These are phyloP conservation scores for Acanthiza pusilla DNA, from an alignment of 2,797 vertebrate genomes.

Conservation along the genomic window DNA sequence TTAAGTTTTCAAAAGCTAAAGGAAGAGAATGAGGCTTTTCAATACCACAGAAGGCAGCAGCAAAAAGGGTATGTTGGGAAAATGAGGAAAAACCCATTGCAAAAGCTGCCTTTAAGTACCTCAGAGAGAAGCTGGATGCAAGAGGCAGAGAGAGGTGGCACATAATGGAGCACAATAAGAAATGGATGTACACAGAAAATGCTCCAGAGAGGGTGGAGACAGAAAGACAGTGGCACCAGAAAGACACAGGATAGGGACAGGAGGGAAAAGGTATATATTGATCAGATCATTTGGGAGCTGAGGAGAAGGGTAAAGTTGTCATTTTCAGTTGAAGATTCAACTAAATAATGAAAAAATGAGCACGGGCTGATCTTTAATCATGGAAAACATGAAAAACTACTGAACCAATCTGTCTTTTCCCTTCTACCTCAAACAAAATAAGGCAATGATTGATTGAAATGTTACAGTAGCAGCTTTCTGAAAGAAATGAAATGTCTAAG, in stretches of 20 bases:
- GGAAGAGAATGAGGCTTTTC: neutral
- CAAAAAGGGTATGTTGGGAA: neutral
- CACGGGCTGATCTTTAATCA: neutral
- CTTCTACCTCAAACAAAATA: neutral
- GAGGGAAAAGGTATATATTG: neutral
- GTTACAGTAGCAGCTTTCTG: neutral
- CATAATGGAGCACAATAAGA: neutral
- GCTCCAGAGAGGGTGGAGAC: neutral
- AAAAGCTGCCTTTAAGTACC: neutral
- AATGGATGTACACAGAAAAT: neutral
- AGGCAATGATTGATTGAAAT: neutral
- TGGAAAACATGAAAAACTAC: neutral
- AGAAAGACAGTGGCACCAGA: neutral
- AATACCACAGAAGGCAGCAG: neutral
- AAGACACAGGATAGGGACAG: neutral
- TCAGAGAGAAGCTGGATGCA: neutral
- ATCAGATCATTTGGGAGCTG: neutral
- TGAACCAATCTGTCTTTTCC: neutral
- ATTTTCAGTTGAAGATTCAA: neutral
- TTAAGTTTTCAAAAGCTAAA: neutral
- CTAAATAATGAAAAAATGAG: neutral
- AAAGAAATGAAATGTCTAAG: neutral
- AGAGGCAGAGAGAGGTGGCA: neutral
- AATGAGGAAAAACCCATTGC: neutral
- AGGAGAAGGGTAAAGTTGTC: neutral